Conservation (phyloP, 2,797 vertebrate species). For the Acropternis orthonyx region DNA sequence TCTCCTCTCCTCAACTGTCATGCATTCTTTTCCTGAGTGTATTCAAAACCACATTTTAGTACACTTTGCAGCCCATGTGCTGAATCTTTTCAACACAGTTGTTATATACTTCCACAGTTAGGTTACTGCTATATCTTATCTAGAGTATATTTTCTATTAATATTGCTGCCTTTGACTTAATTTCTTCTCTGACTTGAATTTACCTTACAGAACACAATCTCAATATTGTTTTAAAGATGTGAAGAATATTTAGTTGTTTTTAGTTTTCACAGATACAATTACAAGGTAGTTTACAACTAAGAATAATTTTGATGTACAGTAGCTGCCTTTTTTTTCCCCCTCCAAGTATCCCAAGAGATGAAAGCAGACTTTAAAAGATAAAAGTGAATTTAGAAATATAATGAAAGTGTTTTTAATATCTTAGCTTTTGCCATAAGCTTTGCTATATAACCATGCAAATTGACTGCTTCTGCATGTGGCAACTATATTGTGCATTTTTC, state of each 20-base stretch:
- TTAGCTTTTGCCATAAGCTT: background rate
- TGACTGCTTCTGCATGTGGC: background rate
- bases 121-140: background rate
- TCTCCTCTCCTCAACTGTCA: background rate
- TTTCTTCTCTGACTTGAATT: background rate
- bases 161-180: background rate
- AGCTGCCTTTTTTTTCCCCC: background rate
- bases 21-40: background rate
- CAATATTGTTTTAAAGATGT: background rate
- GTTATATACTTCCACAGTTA: background rate
- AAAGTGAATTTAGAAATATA: slow-evolving; percentile 34
- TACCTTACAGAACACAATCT: background rate
- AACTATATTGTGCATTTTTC: background rate
- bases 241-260: background rate
- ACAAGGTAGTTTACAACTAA: background rate
- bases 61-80: background rate
- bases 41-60: background rate
- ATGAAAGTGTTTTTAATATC: background rate
- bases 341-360: background rate
- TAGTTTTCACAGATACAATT: background rate
- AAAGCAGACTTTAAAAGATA: slow-evolving; percentile 20
- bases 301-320: background rate
- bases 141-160: background rate
- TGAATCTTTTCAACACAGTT: background rate
- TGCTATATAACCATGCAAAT: too few relatives aligned